Evolutionary conservation across 2,888 invertebrate genomes (phyloP), one percentile per base, ranked within the genome.

Genomic region (Drosophila kanekoi): DNA sequence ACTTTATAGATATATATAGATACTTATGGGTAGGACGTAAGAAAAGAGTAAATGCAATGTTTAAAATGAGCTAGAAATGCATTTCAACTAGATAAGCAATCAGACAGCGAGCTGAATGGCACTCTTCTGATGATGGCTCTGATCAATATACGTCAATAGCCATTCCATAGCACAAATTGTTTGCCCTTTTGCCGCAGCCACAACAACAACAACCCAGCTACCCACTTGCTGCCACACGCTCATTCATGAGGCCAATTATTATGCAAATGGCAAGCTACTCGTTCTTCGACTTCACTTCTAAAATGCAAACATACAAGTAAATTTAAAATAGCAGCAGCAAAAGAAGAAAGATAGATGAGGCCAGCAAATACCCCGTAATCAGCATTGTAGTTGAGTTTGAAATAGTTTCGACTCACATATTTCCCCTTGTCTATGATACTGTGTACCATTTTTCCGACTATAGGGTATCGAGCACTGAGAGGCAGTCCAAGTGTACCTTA

Each of bases 241-340:
- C 72, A 70, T 76, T 70, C 77, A 71, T 66, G 84, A 64, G 72
- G 76, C 79, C 87, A 89, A 88, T 89, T 89, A 87, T 87, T 89
- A 89, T 89, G 89, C 83, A 89, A 89, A 89, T 89, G 80, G 74
- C 73, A 69, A 73, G 79, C 60, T 66, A 65, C 81, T 75, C 62
- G 61, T 59, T 43, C 64, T 58, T 58, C 62, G 43, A 67, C 49
- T 75, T 59, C 53, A 75, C 57, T 71, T 20, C 68, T 63, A 57
- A 72, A 77, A 62, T 62, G 68, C 75, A 77, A 71, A 77, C 81
- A 64, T 72, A 70, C 59, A 54, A 81, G 68, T 74, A 57, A 73
- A 73, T 72, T 72, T 72, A 63, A 83, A 81, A 83, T 65, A 71
- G 54, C 74, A 78, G 28, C 59, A 56, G 18, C 9, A 51, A 58